Percentiles rank a stretch among this genome's conserved stretches.
These are phyloP conservation scores for Ifrita kowaldi DNA, from an alignment of 2,113 vertebrate species.

Conservation along the genomic window DNA sequence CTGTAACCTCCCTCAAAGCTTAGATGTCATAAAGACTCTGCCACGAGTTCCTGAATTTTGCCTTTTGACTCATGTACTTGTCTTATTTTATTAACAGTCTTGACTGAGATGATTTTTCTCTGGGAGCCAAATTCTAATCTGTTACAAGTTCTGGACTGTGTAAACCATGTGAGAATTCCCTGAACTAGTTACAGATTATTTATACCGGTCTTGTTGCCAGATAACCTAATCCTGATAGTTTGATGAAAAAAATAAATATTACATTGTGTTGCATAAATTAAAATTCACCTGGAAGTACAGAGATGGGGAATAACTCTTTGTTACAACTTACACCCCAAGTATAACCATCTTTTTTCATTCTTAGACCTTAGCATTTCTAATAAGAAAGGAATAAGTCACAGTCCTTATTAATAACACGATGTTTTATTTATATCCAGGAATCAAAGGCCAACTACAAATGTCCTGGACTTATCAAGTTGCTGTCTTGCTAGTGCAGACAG, in stretches of 20 bases:
- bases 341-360: not conserved
- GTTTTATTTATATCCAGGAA: not conserved
- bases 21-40: not conserved
- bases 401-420: not conserved
- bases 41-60: not conserved
- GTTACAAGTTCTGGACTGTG: not conserved
- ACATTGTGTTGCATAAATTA: not conserved
- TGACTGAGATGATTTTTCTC: not conserved
- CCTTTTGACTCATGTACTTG: not conserved
- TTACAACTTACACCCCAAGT: not conserved
- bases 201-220: not conserved
- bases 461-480: not conserved
- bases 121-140: not conserved
- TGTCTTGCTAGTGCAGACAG: not conserved
- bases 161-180: not conserved
- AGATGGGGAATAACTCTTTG: not conserved
- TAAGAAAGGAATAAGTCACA: not conserved
- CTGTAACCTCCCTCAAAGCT: not conserved
- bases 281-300: not conserved
- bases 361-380: not conserved
- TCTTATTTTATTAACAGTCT: not conserved
- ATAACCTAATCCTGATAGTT: not conserved
- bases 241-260: not conserved
- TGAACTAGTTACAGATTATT: not conserved
- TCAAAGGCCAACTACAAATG: not conserved